These are phyloP conservation scores for Aurelia coerulea DNA, from an alignment of 30 jellyfish, hydroid and myxozoan species.

Conservation along the genomic window DNA sequence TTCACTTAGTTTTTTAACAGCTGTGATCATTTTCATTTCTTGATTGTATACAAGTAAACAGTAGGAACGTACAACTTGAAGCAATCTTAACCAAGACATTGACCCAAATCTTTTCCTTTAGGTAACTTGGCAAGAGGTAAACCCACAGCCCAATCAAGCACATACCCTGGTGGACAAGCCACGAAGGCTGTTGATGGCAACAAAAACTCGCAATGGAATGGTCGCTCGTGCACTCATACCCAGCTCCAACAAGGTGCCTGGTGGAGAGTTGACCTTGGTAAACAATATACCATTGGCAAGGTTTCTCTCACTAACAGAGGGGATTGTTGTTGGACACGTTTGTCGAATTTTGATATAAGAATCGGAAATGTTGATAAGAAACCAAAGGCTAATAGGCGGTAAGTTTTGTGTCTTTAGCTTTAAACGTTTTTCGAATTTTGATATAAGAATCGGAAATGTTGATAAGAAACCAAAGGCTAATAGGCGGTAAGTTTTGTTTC, in stretches of 20 bases:
- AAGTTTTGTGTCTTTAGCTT: not conserved
- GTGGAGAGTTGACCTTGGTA: slow-evolving; percentile 75
- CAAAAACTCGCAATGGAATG: slow-evolving; percentile 55
- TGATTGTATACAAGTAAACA: too few species aligned
- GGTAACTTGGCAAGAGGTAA: slow-evolving; percentile 69
- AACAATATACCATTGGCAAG: slow-evolving; percentile 37
- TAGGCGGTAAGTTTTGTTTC: slow-evolving; percentile 16
- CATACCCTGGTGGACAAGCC: slow-evolving; percentile 67
- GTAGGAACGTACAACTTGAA: not conserved
- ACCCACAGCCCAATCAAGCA: slow-evolving; percentile 65
- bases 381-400: slow-evolving; percentile 62
- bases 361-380: slow-evolving; percentile 61
- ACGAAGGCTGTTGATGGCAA: slow-evolving; percentile 72
- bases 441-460: slow-evolving; percentile 52
- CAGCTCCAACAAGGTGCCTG: slow-evolving; percentile 64
- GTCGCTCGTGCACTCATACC: slow-evolving; percentile 68
- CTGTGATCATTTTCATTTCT: too few species aligned
- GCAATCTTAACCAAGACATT: too few species aligned
- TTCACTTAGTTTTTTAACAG: too few species aligned
- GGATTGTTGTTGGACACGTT: slow-evolving; percentile 62
- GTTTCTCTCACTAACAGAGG: slow-evolving; percentile 65
- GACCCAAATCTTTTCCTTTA: not conserved
- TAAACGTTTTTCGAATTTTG: slow-evolving; percentile 48
- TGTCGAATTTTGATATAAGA: slow-evolving; percentile 53
- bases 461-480: slow-evolving; percentile 64